A percentile compares a stretch with the other conserved stretches of the same genome.
phyloP scores from a whole-genome alignment of 2,113 vertebrate species.

The Perca flavescens region DNA sequence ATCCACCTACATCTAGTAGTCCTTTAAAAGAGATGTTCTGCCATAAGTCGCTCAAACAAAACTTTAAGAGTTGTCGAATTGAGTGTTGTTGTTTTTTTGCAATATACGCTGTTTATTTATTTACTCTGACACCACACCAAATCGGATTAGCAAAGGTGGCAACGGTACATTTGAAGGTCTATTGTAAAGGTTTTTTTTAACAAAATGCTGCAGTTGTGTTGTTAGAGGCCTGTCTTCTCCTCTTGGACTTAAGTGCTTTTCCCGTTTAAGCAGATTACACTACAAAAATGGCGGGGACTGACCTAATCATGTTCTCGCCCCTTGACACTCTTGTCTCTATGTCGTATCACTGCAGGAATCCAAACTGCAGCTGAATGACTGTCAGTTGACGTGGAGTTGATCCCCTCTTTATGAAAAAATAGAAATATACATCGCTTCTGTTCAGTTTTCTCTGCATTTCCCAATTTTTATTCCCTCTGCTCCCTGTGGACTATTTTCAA shows the following conservation, averaged over 20 bases:
- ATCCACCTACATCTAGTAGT: not conserved
- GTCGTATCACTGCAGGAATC: not conserved
- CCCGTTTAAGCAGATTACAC: constrained; percentile 59
- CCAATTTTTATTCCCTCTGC: constrained; percentile 19
- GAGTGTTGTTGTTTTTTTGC: not conserved
- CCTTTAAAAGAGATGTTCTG: not conserved
- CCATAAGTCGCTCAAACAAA: constrained; percentile 1
- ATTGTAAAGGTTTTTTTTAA: not conserved
- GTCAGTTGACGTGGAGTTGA: not conserved
- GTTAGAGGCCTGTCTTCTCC: constrained; percentile 2
- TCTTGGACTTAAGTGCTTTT: constrained; percentile 44
- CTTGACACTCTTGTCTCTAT: constrained; percentile 25
- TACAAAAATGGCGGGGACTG: constrained; percentile 21
- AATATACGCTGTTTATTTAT: not conserved
- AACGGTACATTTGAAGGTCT: not conserved
- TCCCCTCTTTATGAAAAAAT: constrained; percentile 13
- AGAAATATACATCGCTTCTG: constrained; percentile 1
- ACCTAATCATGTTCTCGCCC: constrained; percentile 51
- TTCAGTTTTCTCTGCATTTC: constrained; percentile 4
- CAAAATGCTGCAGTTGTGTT: not conserved
- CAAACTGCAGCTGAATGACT: constrained; percentile 7
- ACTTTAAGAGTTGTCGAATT: constrained; percentile 7
- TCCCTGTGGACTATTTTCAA: constrained; percentile 35
- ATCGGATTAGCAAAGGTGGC: constrained; percentile 20
- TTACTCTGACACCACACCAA: not conserved